Conservation (phyloP, 2,113 vertebrate genomes). For the Crotophaga sulcirostris region DNA sequence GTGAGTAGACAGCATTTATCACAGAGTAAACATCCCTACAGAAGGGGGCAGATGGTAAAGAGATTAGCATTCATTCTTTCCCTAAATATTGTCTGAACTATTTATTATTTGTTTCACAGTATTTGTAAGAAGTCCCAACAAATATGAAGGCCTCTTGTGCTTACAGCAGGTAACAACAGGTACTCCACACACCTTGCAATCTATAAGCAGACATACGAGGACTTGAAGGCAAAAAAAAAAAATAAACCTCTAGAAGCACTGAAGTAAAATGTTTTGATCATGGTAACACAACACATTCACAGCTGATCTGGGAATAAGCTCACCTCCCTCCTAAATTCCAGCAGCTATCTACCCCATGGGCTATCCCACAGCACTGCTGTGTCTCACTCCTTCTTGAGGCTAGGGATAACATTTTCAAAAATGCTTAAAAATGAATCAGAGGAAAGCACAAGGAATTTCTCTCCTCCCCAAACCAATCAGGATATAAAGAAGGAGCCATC, state of each 20-base stretch:
- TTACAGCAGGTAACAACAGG: neutral
- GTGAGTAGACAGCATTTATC: neutral
- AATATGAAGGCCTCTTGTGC: neutral
- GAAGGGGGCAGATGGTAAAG: neutral
- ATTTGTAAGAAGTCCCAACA: neutral
- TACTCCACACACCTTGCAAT: neutral
- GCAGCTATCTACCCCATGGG: neutral
- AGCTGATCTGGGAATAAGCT: neutral
- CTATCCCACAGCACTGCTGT: neutral
- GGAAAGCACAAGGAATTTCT: neutral
- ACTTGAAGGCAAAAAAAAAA: neutral
- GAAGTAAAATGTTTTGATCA: neutral
- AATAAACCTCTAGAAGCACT: neutral
- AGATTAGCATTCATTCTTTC: neutral
- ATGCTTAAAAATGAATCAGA: neutral
- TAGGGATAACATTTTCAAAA: neutral
- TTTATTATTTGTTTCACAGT: neutral
- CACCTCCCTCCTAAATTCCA: neutral
- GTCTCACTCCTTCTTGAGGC: neutral
- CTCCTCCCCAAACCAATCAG: neutral
- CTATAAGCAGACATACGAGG: neutral
- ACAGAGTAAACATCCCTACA: neutral
- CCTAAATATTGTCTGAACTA: neutral
- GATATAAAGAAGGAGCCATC: neutral
- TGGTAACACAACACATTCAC: neutral